Base-by-base conservation (phyloP, 2,888 invertebrate species). In the Drosophila anomalipes region DNA sequence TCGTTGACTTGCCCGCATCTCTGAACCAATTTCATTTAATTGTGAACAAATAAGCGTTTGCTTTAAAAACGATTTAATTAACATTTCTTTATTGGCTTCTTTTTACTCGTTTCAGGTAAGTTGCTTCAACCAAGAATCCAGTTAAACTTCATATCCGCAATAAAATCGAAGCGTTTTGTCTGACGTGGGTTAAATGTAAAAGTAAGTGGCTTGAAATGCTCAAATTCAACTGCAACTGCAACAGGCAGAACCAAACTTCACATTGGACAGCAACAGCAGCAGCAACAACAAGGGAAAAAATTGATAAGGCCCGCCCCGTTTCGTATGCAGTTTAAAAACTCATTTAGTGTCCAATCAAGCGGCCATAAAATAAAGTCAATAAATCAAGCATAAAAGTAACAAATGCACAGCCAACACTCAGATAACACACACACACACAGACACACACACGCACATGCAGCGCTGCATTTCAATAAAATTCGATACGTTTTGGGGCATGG, bases 341-440 rank as follows among this genome's bases (percentile, higher is more conserved):
- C 86, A 86, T 86, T 86, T 86, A 86, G 86, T 86, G 86, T 86
- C 86, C 86, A 86, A 86, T 86, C 86, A 86, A 91, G 91, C 88
- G 86, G 80, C 86, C 91, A 86, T 86, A 86, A 86, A 86, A 90
- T 91, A 86, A 86, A 91, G 86, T 86, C 91, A 86, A 86, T 86
- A 86, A 86, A 86, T 86, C 86, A 86, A 86, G 83, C 91, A 91
- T 85, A 90, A 86, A 86, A 91, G 91, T 91, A 90, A 86, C 90
- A 86, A 91, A 86, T 90, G 88, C 91, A 89, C 91, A 89, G 87
- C 67, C 83, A 90, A 90, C 86, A 72, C 83, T 70, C 84, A 83
- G 91, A 85, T 85, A 85, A 90, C 84, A 61, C 73, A 76, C 12
- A 37, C 33, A 37, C 54, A 44, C 51, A 49, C 54, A 54, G 47